These are phyloP conservation scores for Oscheius myriophilus DNA, from an alignment of 2,888 invertebrate genomes.

Conservation along the genomic window DNA sequence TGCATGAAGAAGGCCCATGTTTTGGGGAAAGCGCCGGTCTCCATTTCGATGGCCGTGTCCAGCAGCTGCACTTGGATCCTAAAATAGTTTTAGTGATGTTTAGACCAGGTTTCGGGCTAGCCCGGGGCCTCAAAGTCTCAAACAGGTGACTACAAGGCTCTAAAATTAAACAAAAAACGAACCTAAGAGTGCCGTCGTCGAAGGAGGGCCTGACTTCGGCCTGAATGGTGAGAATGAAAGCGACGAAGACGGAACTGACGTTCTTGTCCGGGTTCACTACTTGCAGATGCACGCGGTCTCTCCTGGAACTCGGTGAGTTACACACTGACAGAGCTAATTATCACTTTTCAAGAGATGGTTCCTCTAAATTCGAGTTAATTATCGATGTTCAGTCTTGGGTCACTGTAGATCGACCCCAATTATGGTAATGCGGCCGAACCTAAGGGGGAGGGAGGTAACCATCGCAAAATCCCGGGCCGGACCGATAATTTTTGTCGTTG, in stretches of 20 bases:
- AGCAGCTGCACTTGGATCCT: slow-evolving; percentile 64
- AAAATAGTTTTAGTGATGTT: slow-evolving; percentile 30
- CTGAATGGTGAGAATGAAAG: slow-evolving; percentile 57
- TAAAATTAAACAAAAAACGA: background rate
- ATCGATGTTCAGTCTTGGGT: too few species aligned
- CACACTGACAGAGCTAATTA: background rate
- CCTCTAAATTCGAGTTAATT: too few species aligned
- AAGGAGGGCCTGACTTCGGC: slow-evolving; percentile 49
- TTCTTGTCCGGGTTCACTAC: slow-evolving; percentile 65
- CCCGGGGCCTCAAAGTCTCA: too few species aligned
- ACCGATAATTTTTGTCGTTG: too few species aligned
- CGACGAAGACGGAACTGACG: slow-evolving; percentile 62
- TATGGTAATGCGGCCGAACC: too few species aligned
- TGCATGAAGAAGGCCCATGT: slow-evolving; percentile 63
- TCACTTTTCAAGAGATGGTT: background rate
- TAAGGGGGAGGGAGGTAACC: too few species aligned
- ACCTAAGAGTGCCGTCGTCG: slow-evolving; percentile 48
- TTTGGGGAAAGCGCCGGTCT: slow-evolving; percentile 66
- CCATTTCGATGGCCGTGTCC: slow-evolving; percentile 64
- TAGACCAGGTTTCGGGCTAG: too few species aligned
- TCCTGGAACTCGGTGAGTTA: slow-evolving; percentile 44
- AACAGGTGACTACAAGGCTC: too few species aligned
- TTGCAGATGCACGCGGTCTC: slow-evolving; percentile 61
- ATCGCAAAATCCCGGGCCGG: too few species aligned
- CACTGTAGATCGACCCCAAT: too few species aligned